Percentiles rank a stretch among this genome's conserved stretches.
phyloP scores from a whole-genome alignment of 37 sponge, comb jelly and placozoan genomes.

The Halisarca cf. caerulea region DNA sequence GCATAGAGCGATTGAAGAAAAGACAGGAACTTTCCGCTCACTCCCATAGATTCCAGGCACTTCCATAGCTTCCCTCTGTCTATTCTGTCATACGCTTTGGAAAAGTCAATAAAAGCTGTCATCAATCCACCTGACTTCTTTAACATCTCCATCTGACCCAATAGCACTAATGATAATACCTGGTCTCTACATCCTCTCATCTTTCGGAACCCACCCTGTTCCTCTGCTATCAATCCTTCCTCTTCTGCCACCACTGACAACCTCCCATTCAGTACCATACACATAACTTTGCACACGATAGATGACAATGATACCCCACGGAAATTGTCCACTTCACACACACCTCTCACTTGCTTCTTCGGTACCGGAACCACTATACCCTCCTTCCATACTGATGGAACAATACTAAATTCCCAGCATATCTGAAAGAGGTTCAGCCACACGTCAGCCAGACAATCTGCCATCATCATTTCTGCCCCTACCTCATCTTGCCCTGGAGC shows the following conservation, averaged over 20 bases:
- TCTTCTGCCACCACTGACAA: not conserved
- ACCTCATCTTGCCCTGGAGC: not conserved
- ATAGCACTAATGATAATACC: conserved; percentile 8
- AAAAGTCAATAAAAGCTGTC: not conserved
- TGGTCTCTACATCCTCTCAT: conserved; percentile 1
- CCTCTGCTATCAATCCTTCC: not conserved
- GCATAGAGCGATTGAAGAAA: conserved; percentile 16
- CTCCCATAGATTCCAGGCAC: no score
- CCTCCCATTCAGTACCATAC: not conserved
- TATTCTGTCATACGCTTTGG: conserved; percentile 3
- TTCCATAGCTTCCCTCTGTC: not conserved
- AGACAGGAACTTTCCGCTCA: conserved; percentile 3
- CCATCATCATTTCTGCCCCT: not conserved
- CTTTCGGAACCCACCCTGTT: not conserved
- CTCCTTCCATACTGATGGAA: not conserved
- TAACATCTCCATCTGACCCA: conserved; percentile 4
- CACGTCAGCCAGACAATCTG: not conserved
- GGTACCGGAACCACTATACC: not conserved
- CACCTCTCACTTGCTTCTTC: not conserved
- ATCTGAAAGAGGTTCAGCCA: conserved; percentile 2
- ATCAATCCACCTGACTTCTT: not conserved
- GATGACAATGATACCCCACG: conserved; percentile 1
- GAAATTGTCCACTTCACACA: not conserved
- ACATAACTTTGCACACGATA: not conserved
- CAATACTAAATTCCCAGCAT: not conserved